phyloP scores from a whole-genome alignment of 2,888 invertebrate species.

The Diogma glabrata region DNA sequence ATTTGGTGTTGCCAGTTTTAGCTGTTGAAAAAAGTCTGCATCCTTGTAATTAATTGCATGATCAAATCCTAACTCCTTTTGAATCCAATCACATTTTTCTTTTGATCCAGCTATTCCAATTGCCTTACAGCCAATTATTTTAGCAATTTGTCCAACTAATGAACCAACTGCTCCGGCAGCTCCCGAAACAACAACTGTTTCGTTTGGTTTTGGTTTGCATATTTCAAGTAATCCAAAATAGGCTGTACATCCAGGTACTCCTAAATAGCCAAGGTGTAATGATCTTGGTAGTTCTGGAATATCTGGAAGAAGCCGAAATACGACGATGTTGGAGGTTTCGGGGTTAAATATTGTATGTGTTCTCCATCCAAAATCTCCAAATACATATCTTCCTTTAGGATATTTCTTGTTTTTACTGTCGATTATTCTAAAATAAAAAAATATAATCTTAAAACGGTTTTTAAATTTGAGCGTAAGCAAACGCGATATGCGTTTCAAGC shows the following conservation, averaged over 20 bases:
- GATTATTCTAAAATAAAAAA: constrained; percentile 43
- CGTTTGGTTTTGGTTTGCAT: constrained; percentile 57
- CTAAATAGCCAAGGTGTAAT: constrained; percentile 51
- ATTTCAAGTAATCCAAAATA: constrained; percentile 62
- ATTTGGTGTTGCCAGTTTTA: constrained; percentile 51
- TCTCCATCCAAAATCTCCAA: constrained; percentile 57
- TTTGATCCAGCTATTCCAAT: constrained; percentile 61
- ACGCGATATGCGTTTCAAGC: too few species aligned
- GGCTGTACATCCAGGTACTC: constrained; percentile 64
- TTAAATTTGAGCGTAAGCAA: too few species aligned
- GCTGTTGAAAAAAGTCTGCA: constrained; percentile 38
- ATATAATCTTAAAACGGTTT: too few species aligned
- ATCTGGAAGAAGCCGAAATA: constrained; percentile 40
- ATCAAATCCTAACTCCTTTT: constrained; percentile 52
- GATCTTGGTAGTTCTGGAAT: constrained; percentile 47
- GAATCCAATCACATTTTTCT: constrained; percentile 57
- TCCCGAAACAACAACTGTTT: constrained; percentile 58
- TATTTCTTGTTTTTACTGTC: constrained; percentile 52
- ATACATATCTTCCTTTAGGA: constrained; percentile 50
- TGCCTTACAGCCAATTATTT: constrained; percentile 55
- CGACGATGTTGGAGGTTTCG: constrained; percentile 7
- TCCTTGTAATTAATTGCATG: constrained; percentile 61
- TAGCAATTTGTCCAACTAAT: constrained; percentile 67
- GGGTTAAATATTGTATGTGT: constrained; percentile 38
- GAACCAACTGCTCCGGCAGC: constrained; percentile 75